These are phyloP conservation scores for Gymnobelideus leadbeateri DNA, from an alignment of 2,113 vertebrate species.

Conservation along the genomic window DNA sequence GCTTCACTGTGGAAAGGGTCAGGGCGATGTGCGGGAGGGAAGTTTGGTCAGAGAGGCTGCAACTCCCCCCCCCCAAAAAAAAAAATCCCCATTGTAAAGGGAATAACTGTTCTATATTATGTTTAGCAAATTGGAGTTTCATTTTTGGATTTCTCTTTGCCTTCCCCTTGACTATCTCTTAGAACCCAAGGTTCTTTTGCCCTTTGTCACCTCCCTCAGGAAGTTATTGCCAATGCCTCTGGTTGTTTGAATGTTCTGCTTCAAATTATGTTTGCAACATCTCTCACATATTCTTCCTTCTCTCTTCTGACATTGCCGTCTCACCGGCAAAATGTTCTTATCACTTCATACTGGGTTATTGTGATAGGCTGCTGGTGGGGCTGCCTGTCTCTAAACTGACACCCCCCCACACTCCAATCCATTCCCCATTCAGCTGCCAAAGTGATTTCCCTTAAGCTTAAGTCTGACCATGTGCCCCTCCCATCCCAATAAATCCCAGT, in stretches of 20 bases:
- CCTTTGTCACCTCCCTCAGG: not conserved
- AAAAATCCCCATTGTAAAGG: no score
- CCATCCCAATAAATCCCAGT: not conserved
- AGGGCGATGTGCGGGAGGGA: not conserved
- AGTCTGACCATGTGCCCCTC: not conserved
- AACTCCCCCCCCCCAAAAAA: no score
- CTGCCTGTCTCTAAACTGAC: not conserved
- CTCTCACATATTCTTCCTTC: not conserved
- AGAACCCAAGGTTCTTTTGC: not conserved
- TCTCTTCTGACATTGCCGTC: not conserved
- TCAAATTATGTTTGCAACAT: not conserved
- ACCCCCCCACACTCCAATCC: not conserved
- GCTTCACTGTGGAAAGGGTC: not conserved
- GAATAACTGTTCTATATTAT: no score
- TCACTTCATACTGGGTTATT: not conserved
- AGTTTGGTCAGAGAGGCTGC: not conserved
- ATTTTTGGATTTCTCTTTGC: no score
- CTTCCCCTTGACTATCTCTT: not conserved
- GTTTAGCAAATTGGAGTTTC: no score
- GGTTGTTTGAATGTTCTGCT: not conserved
- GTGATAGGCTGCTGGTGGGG: not conserved
- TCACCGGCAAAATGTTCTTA: not conserved
- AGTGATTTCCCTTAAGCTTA: not conserved
- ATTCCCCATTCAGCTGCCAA: not conserved
- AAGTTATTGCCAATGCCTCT: not conserved